Conservation (phyloP, 1,140 invertebrate species). For the Arion vulgaris region DNA sequence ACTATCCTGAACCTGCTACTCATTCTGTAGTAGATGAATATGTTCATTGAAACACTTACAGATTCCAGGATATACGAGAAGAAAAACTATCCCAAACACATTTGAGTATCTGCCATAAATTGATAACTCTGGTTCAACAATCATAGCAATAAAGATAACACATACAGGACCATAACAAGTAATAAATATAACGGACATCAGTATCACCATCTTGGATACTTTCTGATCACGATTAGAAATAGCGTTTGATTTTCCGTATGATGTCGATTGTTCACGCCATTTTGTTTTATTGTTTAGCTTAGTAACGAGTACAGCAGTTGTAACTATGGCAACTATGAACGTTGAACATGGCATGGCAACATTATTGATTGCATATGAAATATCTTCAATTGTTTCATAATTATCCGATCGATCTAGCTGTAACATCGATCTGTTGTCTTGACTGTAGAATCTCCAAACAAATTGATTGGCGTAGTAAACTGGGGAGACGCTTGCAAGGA, state of each 20-base stretch:
- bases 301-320: not conserved
- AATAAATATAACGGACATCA: not conserved
- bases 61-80: slow-evolving; percentile 25
- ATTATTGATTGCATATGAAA: not conserved
- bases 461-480: not conserved
- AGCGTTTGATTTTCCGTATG: not conserved
- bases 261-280: not conserved
- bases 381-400: not conserved
- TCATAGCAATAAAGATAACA: slow-evolving; percentile 15
- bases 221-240: slow-evolving; percentile 10
- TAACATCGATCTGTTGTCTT: not conserved
- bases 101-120: slow-evolving; percentile 1
- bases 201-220: slow-evolving; percentile 15
- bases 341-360: not conserved
- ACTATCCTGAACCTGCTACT: not conserved
- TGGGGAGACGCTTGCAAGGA: not conserved
- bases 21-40: slow-evolving; percentile 32
- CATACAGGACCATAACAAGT: slow-evolving; percentile 11
- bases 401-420: not conserved
- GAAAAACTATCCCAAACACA: slow-evolving; percentile 10
- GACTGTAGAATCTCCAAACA: not conserved
- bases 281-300: not conserved
- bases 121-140: not conserved
- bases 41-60: not conserved
- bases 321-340: not conserved